Evolutionary conservation across 2,113 vertebrate species (phyloP), one percentile per base, ranked within the genome.

Genomic region (Macheiramphus alcinus): DNA sequence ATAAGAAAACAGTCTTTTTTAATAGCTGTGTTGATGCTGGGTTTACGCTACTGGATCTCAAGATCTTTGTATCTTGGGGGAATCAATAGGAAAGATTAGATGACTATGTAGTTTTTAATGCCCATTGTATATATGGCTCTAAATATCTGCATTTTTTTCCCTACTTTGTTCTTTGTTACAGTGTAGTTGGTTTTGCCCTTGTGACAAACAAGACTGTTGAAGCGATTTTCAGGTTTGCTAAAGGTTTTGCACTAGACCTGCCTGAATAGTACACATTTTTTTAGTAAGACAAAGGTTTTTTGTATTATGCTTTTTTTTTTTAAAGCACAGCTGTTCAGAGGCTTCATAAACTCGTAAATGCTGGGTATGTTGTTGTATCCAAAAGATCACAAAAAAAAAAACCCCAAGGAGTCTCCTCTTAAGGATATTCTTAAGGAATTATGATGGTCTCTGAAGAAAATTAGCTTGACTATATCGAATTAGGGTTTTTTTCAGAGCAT

Each of bases 321-420:
- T 80, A 14, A 47, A 81, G 43, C 23, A 45, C 18, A 45, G 45
- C 31, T 65, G 7, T 81, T 53, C 16, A 70, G 36, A 71, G 10
- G 48, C 10, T 20, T 50, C 15, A n/a, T 29, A 20, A 70, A 74
- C 10, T 53, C 3, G 0, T 48, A 58, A 71, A 66, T 34, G 15
- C 26, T 70, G n/a, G 3, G 7, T 59, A 17, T 29, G 4, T 13
- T 0, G 0, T 52, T 86, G 17, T 63, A 27, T n/a, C 42, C 56
- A 53, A n/a, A 91, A 86, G 5, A 40, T 31, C 16, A 31, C 18
- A 3, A 36, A 68, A 47, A 61, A 58, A 52, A n/a, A 6, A 3
- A n/a, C n/a, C 21, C 43, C 23, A 56, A 52, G 13, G 29, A 31
- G 9, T 42, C 34, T 58, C 4, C 34, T 65, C 40, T 26, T 21